These are phyloP conservation scores for Coccyzus lansbergi DNA, from an alignment of 2,797 vertebrate species.

Conservation along the genomic window DNA sequence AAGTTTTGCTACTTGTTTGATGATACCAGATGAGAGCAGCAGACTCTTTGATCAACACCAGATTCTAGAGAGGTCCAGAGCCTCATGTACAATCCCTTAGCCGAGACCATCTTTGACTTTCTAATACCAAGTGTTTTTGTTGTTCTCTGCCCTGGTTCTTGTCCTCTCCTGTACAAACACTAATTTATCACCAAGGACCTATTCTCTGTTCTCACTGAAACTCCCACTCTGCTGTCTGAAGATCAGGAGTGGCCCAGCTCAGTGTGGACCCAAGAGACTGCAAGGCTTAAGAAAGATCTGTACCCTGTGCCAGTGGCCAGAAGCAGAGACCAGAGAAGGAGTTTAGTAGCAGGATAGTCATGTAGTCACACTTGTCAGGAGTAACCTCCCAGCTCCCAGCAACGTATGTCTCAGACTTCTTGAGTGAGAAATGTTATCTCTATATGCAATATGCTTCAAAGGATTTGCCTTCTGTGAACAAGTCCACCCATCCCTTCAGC, in stretches of 20 bases:
- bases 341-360: slow-evolving; percentile 27
- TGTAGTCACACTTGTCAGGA: slow-evolving; percentile 2
- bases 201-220: background rate
- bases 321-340: background rate
- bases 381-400: slow-evolving; percentile 20
- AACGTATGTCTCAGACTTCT: background rate
- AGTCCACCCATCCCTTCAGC: slow-evolving; percentile 27
- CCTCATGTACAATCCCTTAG: background rate
- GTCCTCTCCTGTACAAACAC: background rate
- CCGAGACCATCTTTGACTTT: background rate
- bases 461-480: slow-evolving; percentile 43
- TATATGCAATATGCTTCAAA: slow-evolving; percentile 40
- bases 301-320: background rate
- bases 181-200: background rate
- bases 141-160: background rate
- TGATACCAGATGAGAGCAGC: background rate
- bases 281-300: background rate
- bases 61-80: background rate
- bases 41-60: background rate
- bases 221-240: background rate
- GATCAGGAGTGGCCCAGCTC: background rate
- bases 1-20: background rate
- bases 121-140: background rate
- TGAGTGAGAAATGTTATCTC: slow-evolving; percentile 13
- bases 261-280: background rate